Conservation (phyloP, 2,113 vertebrate species). For the Cinclus mexicanus region DNA sequence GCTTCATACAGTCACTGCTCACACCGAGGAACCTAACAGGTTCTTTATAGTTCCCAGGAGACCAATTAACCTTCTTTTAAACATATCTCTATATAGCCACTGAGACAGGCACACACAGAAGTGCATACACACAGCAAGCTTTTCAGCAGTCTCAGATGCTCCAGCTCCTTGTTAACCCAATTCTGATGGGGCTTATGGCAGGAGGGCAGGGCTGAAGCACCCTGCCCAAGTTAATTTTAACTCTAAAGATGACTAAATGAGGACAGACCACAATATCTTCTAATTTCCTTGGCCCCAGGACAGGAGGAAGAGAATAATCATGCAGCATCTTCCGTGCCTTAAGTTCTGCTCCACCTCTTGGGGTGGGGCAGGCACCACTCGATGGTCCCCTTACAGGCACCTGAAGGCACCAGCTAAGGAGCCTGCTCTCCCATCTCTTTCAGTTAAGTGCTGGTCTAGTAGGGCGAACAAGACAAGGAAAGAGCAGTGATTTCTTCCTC, state of each 20-base stretch:
- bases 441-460: not conserved
- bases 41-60: constrained; percentile 52
- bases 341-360: not conserved
- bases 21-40: constrained; percentile 44
- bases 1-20: constrained; percentile 22
- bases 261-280: not conserved
- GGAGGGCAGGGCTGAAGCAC: not conserved
- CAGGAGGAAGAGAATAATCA: not conserved
- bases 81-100: constrained; percentile 23
- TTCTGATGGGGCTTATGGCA: not conserved
- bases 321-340: rapidly evolving
- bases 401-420: not conserved
- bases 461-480: not conserved
- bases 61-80: constrained; percentile 67
- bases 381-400: not conserved
- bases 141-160: not conserved
- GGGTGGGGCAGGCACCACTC: not conserved
- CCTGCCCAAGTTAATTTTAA: not conserved
- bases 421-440: not conserved
- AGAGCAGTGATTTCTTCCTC: not conserved
- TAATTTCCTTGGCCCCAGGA: not conserved
- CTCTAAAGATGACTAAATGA: not conserved
- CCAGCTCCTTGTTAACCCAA: constrained; percentile 25
- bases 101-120: not conserved
- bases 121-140: not conserved